Percentiles rank a stretch among this genome's conserved stretches.
phyloP scores from a whole-genome alignment of 23 tunicate species.

The Oikopleura dioica region DNA sequence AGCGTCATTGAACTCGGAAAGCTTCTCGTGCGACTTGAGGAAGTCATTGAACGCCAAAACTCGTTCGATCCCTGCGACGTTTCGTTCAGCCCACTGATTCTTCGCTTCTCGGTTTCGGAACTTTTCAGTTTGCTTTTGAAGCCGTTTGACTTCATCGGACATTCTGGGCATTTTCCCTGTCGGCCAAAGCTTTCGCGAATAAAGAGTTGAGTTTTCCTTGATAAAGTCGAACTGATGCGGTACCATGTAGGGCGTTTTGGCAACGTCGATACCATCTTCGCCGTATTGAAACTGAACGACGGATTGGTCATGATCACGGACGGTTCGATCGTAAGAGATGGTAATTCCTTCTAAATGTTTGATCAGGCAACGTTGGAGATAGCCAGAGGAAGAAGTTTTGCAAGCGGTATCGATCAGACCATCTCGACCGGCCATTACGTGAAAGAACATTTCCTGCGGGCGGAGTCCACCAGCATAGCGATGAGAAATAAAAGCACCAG shows the following conservation, averaged over 20 bases:
- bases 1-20: neutral
- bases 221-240: conserved; percentile 13
- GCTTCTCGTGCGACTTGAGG: neutral
- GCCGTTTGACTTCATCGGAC: neutral
- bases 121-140: neutral
- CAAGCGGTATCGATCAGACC: conserved; percentile 95
- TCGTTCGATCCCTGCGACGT: conserved; percentile 1
- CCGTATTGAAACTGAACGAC: conserved; percentile 84
- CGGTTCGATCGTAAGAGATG: conserved; percentile 60
- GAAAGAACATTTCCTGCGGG: conserved; percentile 77
- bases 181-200: neutral
- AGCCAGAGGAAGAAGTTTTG: conserved; percentile 81
- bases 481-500: conserved; percentile 89
- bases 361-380: conserved; percentile 68
- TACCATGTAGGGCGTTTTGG: conserved; percentile 31
- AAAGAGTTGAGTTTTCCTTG: neutral
- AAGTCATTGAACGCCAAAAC: neutral
- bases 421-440: conserved; percentile 98
- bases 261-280: conserved; percentile 79
- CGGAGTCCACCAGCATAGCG: conserved; percentile 68
- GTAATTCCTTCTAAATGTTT: conserved; percentile 70
- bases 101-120: neutral
- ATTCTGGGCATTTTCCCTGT: neutral
- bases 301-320: conserved; percentile 64
- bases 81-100: neutral